phyloP scores from a whole-genome alignment of 1,140 invertebrate genomes.

The Leptinotarsa lineolata region DNA sequence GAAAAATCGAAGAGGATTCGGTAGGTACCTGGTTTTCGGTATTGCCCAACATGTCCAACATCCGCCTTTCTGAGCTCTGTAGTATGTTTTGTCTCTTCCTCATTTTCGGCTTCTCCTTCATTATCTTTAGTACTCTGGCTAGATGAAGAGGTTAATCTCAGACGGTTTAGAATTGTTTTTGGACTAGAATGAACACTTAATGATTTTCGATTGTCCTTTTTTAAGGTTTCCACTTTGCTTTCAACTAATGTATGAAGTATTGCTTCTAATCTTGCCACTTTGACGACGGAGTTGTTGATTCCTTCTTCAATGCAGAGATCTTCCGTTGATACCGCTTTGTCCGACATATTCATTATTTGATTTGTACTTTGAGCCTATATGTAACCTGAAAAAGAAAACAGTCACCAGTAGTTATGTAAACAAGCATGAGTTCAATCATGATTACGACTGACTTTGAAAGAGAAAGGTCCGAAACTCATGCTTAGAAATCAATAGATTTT shows the following conservation, averaged over 20 bases:
- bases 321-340: conserved; percentile 73
- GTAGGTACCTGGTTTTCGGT: too few relatives aligned
- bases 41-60: too few relatives aligned
- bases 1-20: neutral
- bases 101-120: conserved; percentile 13
- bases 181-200: conserved; percentile 50
- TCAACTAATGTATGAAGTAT: conserved; percentile 68
- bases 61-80: too few relatives aligned
- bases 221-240: conserved; percentile 60
- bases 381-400: too few relatives aligned
- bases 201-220: conserved; percentile 45
- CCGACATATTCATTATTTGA: conserved; percentile 43
- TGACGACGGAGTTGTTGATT: conserved; percentile 46
- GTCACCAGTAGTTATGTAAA: too few relatives aligned
- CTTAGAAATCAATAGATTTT: too few relatives aligned
- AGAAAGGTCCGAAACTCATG: too few relatives aligned
- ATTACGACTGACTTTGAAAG: too few relatives aligned
- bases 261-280: conserved; percentile 66
- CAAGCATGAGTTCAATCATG: too few relatives aligned
- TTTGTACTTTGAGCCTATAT: too few relatives aligned
- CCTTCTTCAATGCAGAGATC: conserved; percentile 55
- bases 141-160: conserved; percentile 47
- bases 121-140: conserved; percentile 34
- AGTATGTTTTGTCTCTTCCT: neutral
- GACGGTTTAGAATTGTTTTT: conserved; percentile 47